These are phyloP conservation scores for Rhipidura dahli DNA, from an alignment of 2,113 vertebrate species.

Conservation along the genomic window DNA sequence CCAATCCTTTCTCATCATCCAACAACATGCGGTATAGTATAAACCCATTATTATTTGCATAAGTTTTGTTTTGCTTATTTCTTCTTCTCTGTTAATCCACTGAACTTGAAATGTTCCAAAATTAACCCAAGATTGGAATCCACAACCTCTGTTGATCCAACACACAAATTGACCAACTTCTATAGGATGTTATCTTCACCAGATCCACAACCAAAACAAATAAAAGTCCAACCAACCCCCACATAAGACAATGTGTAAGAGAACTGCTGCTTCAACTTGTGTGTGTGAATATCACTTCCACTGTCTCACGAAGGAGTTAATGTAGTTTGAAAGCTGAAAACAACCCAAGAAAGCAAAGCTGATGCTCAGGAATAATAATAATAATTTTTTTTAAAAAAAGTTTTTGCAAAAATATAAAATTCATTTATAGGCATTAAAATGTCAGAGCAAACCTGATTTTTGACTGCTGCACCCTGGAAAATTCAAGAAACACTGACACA, in stretches of 20 bases:
- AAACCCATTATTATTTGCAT: neutral
- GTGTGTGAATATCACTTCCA: fast-evolving
- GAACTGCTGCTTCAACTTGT: neutral
- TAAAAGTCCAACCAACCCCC: neutral
- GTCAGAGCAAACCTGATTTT: neutral
- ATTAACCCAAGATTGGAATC: neutral
- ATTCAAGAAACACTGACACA: neutral
- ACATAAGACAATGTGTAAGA: neutral
- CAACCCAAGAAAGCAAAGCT: neutral
- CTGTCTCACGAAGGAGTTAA: neutral
- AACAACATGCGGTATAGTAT: neutral
- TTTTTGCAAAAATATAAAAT: neutral
- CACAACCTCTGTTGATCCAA: neutral
- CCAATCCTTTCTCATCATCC: neutral
- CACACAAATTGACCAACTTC: neutral
- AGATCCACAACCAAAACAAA: neutral
- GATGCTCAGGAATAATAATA: neutral
- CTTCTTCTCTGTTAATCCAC: neutral
- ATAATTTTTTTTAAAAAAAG: fast-evolving
- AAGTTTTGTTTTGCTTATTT: neutral
- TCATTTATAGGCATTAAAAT: neutral
- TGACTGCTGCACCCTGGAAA: neutral
- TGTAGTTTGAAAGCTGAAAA: neutral
- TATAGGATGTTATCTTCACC: neutral
- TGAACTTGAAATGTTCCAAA: neutral